Evolutionary conservation across 1,140 invertebrate species (phyloP), one percentile per base, ranked within the genome.

Genomic region (Drosophila lacertosa): DNA sequence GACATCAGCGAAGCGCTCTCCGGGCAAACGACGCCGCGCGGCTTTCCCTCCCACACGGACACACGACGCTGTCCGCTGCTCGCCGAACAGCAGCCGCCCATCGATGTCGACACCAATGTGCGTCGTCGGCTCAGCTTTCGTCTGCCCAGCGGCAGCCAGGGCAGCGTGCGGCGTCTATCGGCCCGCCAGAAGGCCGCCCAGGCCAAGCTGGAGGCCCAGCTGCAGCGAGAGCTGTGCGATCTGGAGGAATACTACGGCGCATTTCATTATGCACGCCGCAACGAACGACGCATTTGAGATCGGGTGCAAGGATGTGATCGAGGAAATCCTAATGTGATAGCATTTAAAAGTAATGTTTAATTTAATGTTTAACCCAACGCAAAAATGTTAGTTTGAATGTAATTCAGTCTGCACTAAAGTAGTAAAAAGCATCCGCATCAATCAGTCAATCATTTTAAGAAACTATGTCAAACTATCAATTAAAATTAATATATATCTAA

Each of bases 201-300:
- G 20, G 67, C 71, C 11, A 45, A 60, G 6, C 32, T 79, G 32
- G 83, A 89, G 13, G 58, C 55, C 2, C 78, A 89, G 35, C 42
- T 89, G 50, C 37, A 89, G 18, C 62, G 68, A 22, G 83, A 89
- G 5, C 50, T 89, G 0, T 40, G 65, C 39, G 83, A 89, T 35
- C 65, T 89, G 35, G 75, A 89, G 72, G 83, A 89, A 9, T 89
- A 89, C 65, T 89, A 89, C 11, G 83, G 83, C 4, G 82, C 63
- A 24, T 88, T 88, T n/a, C 71, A 88, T 44, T 86, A 69, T 48
- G 71, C 77, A 4, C 77, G 60, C 10, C 73, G 69, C 33, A 76
- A 65, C 35, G 81, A 86, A 20, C 53, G 81, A 13, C 78, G 51
- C 42, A 58, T 83, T 40, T 83, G 32, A 65, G 16, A 20, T 10